These are phyloP conservation scores for Acanthosepion pharaonis DNA, from an alignment of 2,888 invertebrate species.

Conservation along the genomic window DNA sequence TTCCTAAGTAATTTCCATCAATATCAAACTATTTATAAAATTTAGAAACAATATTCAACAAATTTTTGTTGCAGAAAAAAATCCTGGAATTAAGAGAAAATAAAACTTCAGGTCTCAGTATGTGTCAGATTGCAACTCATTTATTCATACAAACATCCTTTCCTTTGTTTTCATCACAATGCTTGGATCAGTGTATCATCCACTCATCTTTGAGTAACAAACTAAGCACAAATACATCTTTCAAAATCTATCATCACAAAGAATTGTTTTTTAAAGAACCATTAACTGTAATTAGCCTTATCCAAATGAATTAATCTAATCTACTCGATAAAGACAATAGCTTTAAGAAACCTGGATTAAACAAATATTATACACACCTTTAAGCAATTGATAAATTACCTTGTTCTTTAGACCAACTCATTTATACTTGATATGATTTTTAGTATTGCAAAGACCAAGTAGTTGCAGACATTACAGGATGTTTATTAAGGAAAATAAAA, in stretches of 20 bases:
- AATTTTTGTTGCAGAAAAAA: neutral
- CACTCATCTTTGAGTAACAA: neutral
- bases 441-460: neutral
- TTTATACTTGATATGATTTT: neutral
- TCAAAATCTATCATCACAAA: neutral
- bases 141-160: constrained; percentile 23
- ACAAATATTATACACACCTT: neutral
- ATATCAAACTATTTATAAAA: neutral
- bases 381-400: neutral
- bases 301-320: too few relatives aligned
- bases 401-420: neutral
- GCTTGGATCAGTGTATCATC: neutral
- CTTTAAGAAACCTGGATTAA: too few relatives aligned
- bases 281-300: too few relatives aligned
- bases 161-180: constrained; percentile 16
- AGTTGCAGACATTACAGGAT: neutral
- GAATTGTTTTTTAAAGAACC: neutral
- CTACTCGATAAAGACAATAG: too few relatives aligned
- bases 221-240: neutral
- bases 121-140: neutral
- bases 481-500: neutral
- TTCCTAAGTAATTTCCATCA: neutral
- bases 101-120: neutral
- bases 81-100: neutral
- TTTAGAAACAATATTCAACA: neutral